Conservation (phyloP, 2,797 vertebrate genomes). For the Lateolabrax maculatus region DNA sequence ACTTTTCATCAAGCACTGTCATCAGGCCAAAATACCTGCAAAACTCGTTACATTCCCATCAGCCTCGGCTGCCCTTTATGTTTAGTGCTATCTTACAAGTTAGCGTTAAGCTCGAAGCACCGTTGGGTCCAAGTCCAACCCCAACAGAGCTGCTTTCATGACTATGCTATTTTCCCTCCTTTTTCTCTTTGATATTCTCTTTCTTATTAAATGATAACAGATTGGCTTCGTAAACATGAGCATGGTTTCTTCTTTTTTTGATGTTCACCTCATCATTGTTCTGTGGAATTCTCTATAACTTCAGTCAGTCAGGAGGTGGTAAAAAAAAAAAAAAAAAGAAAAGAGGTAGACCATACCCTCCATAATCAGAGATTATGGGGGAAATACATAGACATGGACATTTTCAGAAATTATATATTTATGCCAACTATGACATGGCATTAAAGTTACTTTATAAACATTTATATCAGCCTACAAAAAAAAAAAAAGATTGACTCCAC, state of each 20-base stretch:
- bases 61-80: background rate
- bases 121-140: too few relatives aligned
- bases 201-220: slow-evolving; percentile 14
- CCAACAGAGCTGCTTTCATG: background rate
- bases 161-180: background rate
- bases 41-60: too few relatives aligned
- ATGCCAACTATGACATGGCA: slow-evolving; percentile 7
- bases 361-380: background rate
- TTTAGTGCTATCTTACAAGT: too few relatives aligned
- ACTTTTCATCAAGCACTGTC: background rate
- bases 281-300: slow-evolving; percentile 9
- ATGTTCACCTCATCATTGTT: background rate
- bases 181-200: background rate
- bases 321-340: slow-evolving; percentile 13
- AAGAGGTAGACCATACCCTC: background rate
- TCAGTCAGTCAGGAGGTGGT: slow-evolving; percentile 9
- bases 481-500: background rate
- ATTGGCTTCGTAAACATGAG: background rate
- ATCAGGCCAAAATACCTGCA: background rate
- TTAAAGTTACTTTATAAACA: slow-evolving; percentile 10
- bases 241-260: background rate
- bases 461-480: background rate
- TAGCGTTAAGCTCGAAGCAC: background rate
- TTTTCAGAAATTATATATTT: slow-evolving; percentile 6
- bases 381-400: background rate